Evolutionary conservation across 92 coral and sea anemone species (phyloP).

Genomic region (Porites rus): DNA sequence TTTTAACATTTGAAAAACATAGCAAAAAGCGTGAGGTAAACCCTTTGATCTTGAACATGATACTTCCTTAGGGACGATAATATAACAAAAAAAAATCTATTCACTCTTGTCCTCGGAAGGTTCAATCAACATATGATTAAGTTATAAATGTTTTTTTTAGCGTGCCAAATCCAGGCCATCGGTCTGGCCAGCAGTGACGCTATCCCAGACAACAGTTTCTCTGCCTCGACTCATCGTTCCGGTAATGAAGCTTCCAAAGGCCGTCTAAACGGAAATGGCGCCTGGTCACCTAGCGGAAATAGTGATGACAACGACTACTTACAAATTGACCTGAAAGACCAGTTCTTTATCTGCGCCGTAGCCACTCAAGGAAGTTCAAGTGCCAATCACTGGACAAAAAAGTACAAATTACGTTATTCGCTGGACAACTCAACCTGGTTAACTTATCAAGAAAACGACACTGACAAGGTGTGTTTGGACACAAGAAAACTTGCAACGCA

Average conservation of each 20-base stretch:
- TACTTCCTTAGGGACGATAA: too few relatives aligned
- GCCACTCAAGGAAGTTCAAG: constrained; percentile 31
- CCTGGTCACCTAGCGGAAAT: constrained; percentile 33
- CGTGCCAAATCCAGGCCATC: constrained; percentile 16
- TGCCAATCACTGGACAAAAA: not conserved
- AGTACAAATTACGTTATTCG: constrained; percentile 49
- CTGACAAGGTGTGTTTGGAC: constrained; percentile 30
- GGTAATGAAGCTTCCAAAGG: constrained; percentile 11
- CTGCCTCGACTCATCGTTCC: not conserved
- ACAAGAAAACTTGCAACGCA: too few relatives aligned
- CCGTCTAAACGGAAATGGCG: constrained; percentile 6
- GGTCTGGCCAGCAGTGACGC: constrained; percentile 19
- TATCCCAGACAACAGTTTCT: constrained; percentile 2
- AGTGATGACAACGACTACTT: not conserved
- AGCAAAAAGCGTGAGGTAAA: too few relatives aligned
- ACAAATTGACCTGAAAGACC: constrained; percentile 21
- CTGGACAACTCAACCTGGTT: constrained; percentile 42
- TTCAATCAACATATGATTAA: too few relatives aligned
- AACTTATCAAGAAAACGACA: constrained; percentile 45
- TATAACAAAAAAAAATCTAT: too few relatives aligned
- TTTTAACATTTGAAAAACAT: too few relatives aligned
- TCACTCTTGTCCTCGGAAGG: too few relatives aligned
- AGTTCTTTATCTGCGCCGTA: constrained; percentile 35
- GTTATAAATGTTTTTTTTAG: not conserved
- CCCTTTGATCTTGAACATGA: too few relatives aligned